Conservation (phyloP, 2,113 vertebrate species). For the Felis catus region DNA sequence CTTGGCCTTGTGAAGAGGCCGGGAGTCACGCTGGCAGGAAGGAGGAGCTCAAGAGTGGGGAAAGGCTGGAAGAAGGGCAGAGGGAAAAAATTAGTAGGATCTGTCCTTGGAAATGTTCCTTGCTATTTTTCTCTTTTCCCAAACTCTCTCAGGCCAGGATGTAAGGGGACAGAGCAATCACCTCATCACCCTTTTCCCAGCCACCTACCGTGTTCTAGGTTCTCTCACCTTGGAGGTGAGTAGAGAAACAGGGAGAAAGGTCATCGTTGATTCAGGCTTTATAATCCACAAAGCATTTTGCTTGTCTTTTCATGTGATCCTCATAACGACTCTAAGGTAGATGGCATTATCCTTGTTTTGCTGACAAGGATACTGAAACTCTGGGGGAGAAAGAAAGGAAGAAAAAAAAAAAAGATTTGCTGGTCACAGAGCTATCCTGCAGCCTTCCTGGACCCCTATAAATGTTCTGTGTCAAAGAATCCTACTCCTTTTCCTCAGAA, state of each 20-base stretch:
- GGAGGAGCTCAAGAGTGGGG: neutral
- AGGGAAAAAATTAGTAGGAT: constrained; percentile 1
- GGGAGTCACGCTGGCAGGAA: constrained; percentile 47
- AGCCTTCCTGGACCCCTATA: neutral
- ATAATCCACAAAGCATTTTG: constrained; percentile 3
- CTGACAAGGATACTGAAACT: constrained; percentile 1
- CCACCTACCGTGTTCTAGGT: neutral
- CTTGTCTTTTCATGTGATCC: neutral
- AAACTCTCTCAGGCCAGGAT: neutral
- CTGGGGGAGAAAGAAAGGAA: neutral
- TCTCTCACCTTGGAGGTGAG: neutral
- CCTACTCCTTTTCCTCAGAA: neutral
- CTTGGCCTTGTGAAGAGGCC: constrained; percentile 33
- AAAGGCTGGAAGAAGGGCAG: constrained; percentile 41
- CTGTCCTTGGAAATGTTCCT: constrained; percentile 50
- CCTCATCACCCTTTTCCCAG: neutral
- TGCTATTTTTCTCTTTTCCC: constrained; percentile 48
- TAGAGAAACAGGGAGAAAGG: neutral
- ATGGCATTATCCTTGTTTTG: neutral
- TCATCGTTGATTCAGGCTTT: neutral
- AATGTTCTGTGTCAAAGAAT: neutral
- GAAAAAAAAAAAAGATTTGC: neutral
- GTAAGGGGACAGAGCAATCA: constrained; percentile 27
- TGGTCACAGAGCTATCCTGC: neutral
- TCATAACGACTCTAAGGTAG: neutral